Evolutionary conservation across 2,113 vertebrate genomes (phyloP), one percentile per base, ranked within the genome.

Genomic region (Vireo altiloquus): DNA sequence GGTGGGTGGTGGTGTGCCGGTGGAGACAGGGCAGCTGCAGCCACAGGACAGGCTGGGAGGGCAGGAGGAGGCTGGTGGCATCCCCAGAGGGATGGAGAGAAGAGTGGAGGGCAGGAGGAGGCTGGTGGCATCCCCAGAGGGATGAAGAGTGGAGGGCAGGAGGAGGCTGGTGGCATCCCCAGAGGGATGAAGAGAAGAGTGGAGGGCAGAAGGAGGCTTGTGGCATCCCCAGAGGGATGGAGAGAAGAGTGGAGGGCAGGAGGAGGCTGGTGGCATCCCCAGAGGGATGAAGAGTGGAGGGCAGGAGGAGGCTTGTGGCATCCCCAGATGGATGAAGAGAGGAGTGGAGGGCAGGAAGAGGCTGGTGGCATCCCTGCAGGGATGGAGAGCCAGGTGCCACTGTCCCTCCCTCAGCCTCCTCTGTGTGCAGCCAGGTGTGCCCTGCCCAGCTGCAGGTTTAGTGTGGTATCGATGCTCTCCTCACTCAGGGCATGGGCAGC

Each of bases 381-480:
- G 25, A 56, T 4, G 1, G 1, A 21, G n/a, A 23, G 23, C 15
- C 64, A 28, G 31, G 25, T 60, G 37, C 19, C 44, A 12, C 54
- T 4, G 3, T 15, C 37, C 25, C 65, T 13, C 44, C 65, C 3
- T 4, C 66, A 30, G 54, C 19, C 64, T 3, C 12, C 2, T 4
- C 20, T 7, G 15, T 2, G 12, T 42, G 35, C 52, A 39, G n/a
- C 22, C 52, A 17, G 63, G 4, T 5, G 52, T 52, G 46, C 80
- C 65, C 15, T 2, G 11, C 4, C 23, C 79, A 30, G 65, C 9
- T n/a, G 54, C 4, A 1, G 3, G 59, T 18, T 18, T 3, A 7
- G 44, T 2, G n/a, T 5, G 64, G 0, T 3, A 0, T 3, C 4
- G 1, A 7, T 22, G 52, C 2, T 47, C 42, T 13, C 63, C 52